Percentiles rank a stretch among this genome's conserved stretches.
These are phyloP conservation scores for Apomyelois bistriatella DNA, from an alignment of 2,888 invertebrate species.

Conservation along the genomic window DNA sequence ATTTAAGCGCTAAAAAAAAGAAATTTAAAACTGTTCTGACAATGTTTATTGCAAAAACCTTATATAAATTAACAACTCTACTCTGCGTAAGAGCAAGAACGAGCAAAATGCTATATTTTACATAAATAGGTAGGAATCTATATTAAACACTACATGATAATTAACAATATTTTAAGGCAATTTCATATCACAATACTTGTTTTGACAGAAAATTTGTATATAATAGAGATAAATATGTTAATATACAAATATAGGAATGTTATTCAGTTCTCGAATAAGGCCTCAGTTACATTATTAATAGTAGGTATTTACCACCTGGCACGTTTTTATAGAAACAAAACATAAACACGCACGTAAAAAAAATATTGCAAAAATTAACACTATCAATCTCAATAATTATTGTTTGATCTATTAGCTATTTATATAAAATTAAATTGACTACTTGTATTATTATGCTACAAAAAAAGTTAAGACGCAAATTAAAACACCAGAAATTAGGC, in stretches of 20 bases:
- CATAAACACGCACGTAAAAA: conserved; percentile 34
- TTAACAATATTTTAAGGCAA: conserved; percentile 50
- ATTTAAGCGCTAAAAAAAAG: background rate
- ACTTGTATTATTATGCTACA: conserved; percentile 65
- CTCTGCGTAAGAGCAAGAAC: conserved; percentile 3
- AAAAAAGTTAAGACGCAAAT: conserved; percentile 25
- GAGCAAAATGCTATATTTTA: conserved; percentile 20
- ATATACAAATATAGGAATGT: conserved; percentile 22
- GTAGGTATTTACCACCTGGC: conserved; percentile 29
- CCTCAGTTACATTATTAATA: conserved; percentile 25
- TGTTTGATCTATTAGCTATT: conserved; percentile 40
- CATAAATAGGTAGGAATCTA: conserved; percentile 24
- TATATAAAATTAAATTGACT: conserved; percentile 59
- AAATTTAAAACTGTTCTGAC: conserved; percentile 21
- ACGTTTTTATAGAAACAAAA: conserved; percentile 40
- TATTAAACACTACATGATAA: conserved; percentile 20
- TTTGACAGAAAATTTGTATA: conserved; percentile 31
- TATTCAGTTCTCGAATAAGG: conserved; percentile 24
- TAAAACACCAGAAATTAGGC: background rate
- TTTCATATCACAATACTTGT: conserved; percentile 62
- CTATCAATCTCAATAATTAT: conserved; percentile 59
- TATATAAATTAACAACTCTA: conserved; percentile 24
- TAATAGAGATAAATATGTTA: conserved; percentile 18
- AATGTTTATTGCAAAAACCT: conserved; percentile 42
- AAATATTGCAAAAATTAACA: conserved; percentile 52